Conservation (phyloP, 2,797 vertebrate species). For the Eulemur rubriventer region DNA sequence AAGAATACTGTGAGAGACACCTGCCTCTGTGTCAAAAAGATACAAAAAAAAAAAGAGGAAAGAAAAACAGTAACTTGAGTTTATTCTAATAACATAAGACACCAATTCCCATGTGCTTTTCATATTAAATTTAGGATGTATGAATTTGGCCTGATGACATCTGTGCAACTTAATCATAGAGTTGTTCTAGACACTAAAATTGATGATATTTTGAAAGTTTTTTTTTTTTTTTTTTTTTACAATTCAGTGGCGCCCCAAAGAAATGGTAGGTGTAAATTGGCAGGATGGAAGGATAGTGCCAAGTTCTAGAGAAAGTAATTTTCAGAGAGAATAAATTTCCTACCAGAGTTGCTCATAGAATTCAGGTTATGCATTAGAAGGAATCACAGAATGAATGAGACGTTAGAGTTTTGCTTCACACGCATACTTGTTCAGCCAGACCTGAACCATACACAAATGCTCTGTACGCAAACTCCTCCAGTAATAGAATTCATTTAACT, state of each 20-base stretch:
- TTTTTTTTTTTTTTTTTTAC: not conserved
- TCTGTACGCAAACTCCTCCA: not conserved
- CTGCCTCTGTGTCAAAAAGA: not conserved
- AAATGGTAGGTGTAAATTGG: not conserved
- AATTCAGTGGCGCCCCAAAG: not conserved
- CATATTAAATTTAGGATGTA: not conserved
- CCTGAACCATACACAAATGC: not conserved
- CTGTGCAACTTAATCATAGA: not conserved
- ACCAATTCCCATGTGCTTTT: not conserved
- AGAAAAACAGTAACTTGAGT: not conserved
- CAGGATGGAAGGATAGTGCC: not conserved
- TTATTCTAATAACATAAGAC: not conserved
- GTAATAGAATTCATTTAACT: not conserved
- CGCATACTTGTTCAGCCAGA: not conserved
- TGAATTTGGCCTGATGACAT: not conserved
- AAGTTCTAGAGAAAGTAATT: not conserved
- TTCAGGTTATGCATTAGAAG: not conserved
- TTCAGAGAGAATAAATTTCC: not conserved
- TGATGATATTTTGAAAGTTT: not conserved
- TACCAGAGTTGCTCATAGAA: not conserved
- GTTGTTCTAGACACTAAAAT: not conserved
- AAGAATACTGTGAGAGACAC: not conserved
- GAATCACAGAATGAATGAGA: not conserved
- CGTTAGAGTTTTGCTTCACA: not conserved
- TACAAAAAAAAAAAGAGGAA: not conserved